phyloP scores from a whole-genome alignment of 2,797 vertebrate species.

The Lophius americanus region DNA sequence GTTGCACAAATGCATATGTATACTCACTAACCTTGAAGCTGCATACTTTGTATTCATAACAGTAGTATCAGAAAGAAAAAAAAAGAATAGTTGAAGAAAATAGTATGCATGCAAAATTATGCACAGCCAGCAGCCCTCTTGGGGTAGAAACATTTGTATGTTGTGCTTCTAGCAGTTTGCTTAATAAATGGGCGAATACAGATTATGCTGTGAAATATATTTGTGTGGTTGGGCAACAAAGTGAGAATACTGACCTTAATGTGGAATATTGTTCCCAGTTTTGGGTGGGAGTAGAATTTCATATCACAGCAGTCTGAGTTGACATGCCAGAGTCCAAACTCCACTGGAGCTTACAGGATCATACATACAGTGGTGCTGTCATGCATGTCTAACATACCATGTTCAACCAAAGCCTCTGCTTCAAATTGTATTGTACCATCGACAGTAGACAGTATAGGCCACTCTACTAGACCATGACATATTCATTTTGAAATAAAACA shows the following conservation, averaged over 20 bases:
- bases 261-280: conserved; percentile 45
- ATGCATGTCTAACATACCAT: conserved; percentile 50
- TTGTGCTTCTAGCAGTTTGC: conserved; percentile 59
- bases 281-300: conserved; percentile 54
- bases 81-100: conserved; percentile 6
- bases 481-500: conserved; percentile 70
- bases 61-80: conserved; percentile 14
- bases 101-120: conserved; percentile 45
- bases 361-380: conserved; percentile 50
- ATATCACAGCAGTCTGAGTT: conserved; percentile 62
- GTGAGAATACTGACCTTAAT: conserved; percentile 41
- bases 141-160: conserved; percentile 32
- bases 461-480: conserved; percentile 61
- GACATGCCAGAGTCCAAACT: conserved; percentile 43
- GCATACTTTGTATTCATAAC: conserved; percentile 39
- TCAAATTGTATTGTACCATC: conserved; percentile 61
- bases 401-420: conserved; percentile 58
- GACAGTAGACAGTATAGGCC: conserved; percentile 44
- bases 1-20: conserved; percentile 36
- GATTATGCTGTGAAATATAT: conserved; percentile 46
- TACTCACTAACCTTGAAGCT: conserved; percentile 33
- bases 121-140: conserved; percentile 35
- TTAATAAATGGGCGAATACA: conserved; percentile 65
- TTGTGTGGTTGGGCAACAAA: conserved; percentile 26
- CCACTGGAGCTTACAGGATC: conserved; percentile 57